Conservation (phyloP, 2,113 vertebrate species). For the Tautogolabrus adspersus region DNA sequence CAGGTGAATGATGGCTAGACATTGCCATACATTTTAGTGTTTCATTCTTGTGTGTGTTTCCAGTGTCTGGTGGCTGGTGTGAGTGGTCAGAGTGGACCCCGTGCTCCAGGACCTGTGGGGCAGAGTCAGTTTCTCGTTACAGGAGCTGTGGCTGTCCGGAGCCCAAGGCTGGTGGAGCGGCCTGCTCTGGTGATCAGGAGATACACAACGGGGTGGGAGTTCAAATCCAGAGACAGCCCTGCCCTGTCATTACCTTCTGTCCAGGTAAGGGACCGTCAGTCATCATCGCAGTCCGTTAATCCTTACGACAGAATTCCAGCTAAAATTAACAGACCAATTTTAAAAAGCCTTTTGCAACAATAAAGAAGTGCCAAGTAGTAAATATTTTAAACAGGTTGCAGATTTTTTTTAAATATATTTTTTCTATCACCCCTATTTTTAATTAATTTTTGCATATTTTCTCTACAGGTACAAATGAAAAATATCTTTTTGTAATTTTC, state of each 20-base stretch:
- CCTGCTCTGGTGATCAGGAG: constrained; percentile 81
- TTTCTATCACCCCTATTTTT: no score
- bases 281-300: not conserved
- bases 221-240: constrained; percentile 85
- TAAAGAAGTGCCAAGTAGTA: no score
- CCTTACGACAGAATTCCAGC: not conserved
- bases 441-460: no score
- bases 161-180: constrained; percentile 75
- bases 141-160: constrained; percentile 88
- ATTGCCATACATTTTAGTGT: not conserved
- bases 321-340: not conserved
- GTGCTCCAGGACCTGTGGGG: constrained; percentile 87
- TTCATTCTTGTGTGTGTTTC: not conserved
- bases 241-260: constrained; percentile 82
- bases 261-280: constrained; percentile 78
- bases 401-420: no score
- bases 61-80: constrained; percentile 90
- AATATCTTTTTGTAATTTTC: no score
- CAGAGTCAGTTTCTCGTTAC: constrained; percentile 84
- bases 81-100: constrained; percentile 89
- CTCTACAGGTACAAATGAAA: no score
- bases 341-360: no score
- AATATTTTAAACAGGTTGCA: no score
- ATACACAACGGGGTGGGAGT: constrained; percentile 74
- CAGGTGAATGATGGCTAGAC: no score